Conservation (phyloP, 2,888 invertebrate species). For the Cantharis flavilabris region DNA sequence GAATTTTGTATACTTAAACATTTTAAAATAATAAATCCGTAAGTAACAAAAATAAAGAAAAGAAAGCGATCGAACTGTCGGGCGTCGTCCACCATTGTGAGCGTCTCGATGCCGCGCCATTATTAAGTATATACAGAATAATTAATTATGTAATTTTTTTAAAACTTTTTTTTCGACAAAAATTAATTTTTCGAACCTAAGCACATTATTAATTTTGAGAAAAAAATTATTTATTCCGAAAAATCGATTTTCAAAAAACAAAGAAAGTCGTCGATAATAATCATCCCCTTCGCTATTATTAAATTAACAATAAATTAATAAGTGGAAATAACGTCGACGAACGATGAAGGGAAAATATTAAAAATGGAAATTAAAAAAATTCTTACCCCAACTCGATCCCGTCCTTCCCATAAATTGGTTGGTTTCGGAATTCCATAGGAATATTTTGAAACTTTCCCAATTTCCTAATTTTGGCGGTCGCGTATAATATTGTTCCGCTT, state of each 20-base stretch:
- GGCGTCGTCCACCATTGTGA: conserved; percentile 45
- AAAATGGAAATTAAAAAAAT: neutral
- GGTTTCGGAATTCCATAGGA: conserved; percentile 92
- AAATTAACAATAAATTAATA: neutral
- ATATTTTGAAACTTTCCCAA: conserved; percentile 84
- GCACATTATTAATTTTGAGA: neutral
- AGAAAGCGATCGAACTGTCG: conserved; percentile 32
- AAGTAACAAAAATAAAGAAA: neutral
- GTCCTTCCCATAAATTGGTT: conserved; percentile 90
- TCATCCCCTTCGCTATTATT: neutral
- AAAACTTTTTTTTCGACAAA: neutral
- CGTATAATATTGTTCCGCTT: conserved; percentile 77
- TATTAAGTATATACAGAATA: conserved; percentile 2
- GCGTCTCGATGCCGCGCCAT: conserved; percentile 38
- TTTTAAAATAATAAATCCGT: neutral
- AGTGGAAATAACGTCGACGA: neutral
- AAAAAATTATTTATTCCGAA: neutral
- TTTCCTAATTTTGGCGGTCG: conserved; percentile 80
- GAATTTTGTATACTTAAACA: neutral
- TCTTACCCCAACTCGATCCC: conserved; percentile 93
- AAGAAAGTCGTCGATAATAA: neutral
- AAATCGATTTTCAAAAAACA: neutral
- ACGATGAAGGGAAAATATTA: neutral
- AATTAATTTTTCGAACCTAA: neutral
- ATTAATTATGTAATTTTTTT: neutral